phyloP scores from a whole-genome alignment of 2,888 invertebrate genomes.

The Drepanosiphum platanoidis region DNA sequence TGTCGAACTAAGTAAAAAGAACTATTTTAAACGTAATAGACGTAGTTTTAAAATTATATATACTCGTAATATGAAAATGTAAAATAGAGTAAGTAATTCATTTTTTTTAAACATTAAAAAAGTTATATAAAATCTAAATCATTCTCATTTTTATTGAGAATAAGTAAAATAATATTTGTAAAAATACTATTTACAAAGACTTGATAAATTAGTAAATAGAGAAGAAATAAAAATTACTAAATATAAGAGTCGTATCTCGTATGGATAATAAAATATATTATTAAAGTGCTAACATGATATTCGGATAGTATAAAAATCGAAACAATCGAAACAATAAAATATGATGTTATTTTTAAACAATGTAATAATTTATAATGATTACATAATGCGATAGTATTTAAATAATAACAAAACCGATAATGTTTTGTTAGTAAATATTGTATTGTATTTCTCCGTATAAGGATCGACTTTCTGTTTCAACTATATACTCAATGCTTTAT shows the following conservation, averaged over 20 bases:
- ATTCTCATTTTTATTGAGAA: neutral
- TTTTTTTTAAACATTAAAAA: neutral
- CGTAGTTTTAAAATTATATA: neutral
- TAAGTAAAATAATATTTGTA: neutral
- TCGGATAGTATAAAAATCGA: no score
- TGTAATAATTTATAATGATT: neutral
- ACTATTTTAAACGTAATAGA: neutral
- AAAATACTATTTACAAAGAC: neutral
- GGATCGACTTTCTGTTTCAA: conserved; percentile 15
- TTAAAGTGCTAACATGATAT: neutral
- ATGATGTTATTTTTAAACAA: neutral
- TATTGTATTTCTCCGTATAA: conserved; percentile 38
- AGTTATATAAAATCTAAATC: neutral
- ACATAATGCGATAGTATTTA: conserved; percentile 17
- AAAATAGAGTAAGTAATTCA: neutral
- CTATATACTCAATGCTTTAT: neutral
- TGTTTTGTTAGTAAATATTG: conserved; percentile 18
- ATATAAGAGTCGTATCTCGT: no score
- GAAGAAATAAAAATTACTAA: no score
- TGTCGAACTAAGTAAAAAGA: neutral
- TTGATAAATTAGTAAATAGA: no score
- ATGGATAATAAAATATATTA: neutral
- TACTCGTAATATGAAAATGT: neutral
- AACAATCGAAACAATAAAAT: neutral
- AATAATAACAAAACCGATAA: conserved; percentile 18